phyloP scores from a whole-genome alignment of 2,888 invertebrate species.

The Orthosia cruda region DNA sequence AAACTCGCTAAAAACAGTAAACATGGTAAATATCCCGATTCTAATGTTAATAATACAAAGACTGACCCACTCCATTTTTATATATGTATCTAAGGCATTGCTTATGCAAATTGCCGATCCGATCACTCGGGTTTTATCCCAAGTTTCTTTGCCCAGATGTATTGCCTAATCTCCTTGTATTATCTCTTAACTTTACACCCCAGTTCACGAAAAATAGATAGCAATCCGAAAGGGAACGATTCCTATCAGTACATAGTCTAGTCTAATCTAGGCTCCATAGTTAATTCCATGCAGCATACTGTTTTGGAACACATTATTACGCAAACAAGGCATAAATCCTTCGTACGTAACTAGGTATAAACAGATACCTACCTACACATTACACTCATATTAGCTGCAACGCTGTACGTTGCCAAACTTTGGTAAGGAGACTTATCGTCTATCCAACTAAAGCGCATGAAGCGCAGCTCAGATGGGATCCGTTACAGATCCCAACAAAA shows the following conservation, averaged over 20 bases:
- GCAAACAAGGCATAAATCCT: conserved; percentile 50
- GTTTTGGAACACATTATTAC: conserved; percentile 42
- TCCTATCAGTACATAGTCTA: conserved; percentile 37
- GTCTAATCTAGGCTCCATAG: conserved; percentile 4
- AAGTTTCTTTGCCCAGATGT: conserved; percentile 53
- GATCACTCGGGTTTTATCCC: conserved; percentile 33
- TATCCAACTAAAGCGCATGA: conserved; percentile 50
- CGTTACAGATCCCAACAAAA: conserved; percentile 51
- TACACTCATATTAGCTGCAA: conserved; percentile 42
- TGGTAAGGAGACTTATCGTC: conserved; percentile 26
- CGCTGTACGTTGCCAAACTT: conserved; percentile 50
- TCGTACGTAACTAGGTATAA: conserved; percentile 30
- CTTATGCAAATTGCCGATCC: conserved; percentile 45
- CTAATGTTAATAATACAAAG: too few relatives aligned
- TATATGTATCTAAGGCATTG: conserved; percentile 9
- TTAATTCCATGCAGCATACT: conserved; percentile 18
- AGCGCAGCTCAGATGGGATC: conserved; percentile 33
- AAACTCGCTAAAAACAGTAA: too few relatives aligned
- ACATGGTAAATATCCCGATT: too few relatives aligned
- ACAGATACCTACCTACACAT: conserved; percentile 6
- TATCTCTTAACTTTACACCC: conserved; percentile 39
- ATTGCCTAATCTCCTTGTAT: conserved; percentile 29
- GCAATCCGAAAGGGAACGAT: conserved; percentile 37
- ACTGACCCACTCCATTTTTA: not conserved
- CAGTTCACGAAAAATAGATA: conserved; percentile 48